Base-by-base conservation (phyloP, 2,888 invertebrate genomes). In the Hemithea aestivaria region DNA sequence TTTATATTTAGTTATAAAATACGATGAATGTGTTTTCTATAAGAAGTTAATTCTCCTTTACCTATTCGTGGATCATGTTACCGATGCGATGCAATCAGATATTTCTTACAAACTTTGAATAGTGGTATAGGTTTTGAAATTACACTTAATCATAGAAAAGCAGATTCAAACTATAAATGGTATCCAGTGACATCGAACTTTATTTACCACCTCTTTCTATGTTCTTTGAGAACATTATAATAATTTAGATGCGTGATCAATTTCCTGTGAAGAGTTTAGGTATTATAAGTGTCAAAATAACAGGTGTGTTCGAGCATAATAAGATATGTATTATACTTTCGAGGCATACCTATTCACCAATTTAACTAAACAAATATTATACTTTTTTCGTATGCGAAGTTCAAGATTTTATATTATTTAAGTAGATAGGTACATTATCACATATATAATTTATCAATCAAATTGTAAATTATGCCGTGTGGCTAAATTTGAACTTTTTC, bases 21-120 rank as follows among this genome's bases (percentile, higher is more conserved):
- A 37, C 41, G 36, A 28, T 31, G 35, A 25, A 39, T 30, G 38
- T 10, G 8, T 16, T 16, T 16, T 16, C 16, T 27, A 31, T 27
- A 35, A 36, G 40, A 45, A 38, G 40, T 31, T 33, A 27, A 39
- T 27, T 45, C 40, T 46, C 41, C 31, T 40, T 37, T 50, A 37
- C 40, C 39, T 32, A 45, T 49, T 48, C 46, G 37, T 46, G 40
- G 40, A 47, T 51, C 47, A 45, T 36, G 46, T 55, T 56, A 47
- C 51, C 39, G 37, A 38, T 34, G 40, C 39, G 37, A 38, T 34
- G 40, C 46, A 32, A 48, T 48, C 51, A 38, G 40, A 56, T 47
- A 53, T 34, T 41, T 49, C 36, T 44, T 31, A 38, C 29, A 30
- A 45, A 27, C 35, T 39, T 44, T 49, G 41, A 51, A 45, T 46